Evolutionary conservation across 2,888 invertebrate genomes (phyloP).

Genomic region (Cataglyphis livida): DNA sequence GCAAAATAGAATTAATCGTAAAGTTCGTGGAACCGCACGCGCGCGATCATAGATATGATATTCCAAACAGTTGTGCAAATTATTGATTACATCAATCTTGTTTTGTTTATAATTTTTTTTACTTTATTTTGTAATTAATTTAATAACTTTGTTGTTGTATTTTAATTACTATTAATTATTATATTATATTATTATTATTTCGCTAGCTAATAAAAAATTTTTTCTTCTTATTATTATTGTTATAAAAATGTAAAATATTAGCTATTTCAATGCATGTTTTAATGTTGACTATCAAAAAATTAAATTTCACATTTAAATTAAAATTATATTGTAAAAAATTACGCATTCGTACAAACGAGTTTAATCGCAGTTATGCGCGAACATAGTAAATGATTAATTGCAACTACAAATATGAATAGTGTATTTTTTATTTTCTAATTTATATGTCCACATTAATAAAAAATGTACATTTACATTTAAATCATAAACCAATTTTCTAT

Average conservation of each 20-base stretch:
- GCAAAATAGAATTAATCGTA: constrained; percentile 36
- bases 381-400: constrained; percentile 6
- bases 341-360: neutral
- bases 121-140: neutral
- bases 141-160: neutral
- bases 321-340: constrained; percentile 13
- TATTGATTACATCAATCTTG: neutral
- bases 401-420: constrained; percentile 26
- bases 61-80: neutral
- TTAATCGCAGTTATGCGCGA: neutral
- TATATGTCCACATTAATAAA: constrained; percentile 39
- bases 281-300: neutral
- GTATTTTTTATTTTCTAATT: constrained; percentile 55
- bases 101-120: neutral
- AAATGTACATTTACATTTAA: constrained; percentile 43
- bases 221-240: neutral
- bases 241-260: neutral
- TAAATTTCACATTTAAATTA: neutral
- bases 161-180: neutral
- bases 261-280: neutral
- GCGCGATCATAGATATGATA: neutral
- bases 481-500: constrained; percentile 47
- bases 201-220: neutral
- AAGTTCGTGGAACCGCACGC: constrained; percentile 12
- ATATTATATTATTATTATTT: neutral